Percentiles rank a stretch among this genome's conserved stretches.
Evolutionary conservation across 2,797 vertebrate genomes (phyloP).

Genomic region (Sebastes umbrosus): DNA sequence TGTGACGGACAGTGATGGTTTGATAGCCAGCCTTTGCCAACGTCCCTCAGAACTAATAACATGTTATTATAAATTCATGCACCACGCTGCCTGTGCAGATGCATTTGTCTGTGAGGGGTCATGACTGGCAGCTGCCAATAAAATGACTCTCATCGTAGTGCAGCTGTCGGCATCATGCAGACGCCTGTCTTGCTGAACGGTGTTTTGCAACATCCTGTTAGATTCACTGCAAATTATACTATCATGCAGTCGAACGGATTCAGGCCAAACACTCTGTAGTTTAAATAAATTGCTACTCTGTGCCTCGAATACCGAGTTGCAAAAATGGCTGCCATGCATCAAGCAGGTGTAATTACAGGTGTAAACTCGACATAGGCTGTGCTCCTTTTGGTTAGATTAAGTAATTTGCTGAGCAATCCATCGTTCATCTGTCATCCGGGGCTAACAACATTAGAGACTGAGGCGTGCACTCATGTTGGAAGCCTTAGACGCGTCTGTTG

Average conservation of each 20-base stretch:
- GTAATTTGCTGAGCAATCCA: slow-evolving; percentile 66
- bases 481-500: slow-evolving; percentile 57
- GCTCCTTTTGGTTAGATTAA: slow-evolving; percentile 63
- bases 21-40: slow-evolving; percentile 40
- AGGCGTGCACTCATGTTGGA: slow-evolving; percentile 52
- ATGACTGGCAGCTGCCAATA: slow-evolving; percentile 52
- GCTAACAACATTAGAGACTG: slow-evolving; percentile 70
- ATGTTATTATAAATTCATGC: slow-evolving; percentile 59
- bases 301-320: slow-evolving; percentile 22
- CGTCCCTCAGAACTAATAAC: slow-evolving; percentile 46
- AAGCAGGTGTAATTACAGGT: slow-evolving; percentile 72
- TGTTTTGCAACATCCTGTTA: slow-evolving; percentile 44
- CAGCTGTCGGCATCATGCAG: slow-evolving; percentile 39
- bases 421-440: slow-evolving; percentile 71
- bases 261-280: slow-evolving; percentile 12
- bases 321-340: slow-evolving; percentile 56
- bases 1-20: slow-evolving; percentile 45
- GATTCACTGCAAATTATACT: slow-evolving; percentile 53
- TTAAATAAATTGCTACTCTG: slow-evolving; percentile 53
- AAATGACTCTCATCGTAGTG: slow-evolving; percentile 53
- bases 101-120: slow-evolving; percentile 38
- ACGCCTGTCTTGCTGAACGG: slow-evolving; percentile 35
- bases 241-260: slow-evolving; percentile 16
- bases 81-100: slow-evolving; percentile 42
- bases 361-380: slow-evolving; percentile 60